phyloP scores from a whole-genome alignment of 35 echinoderm and acorn worm species.

The Lytechinus pictus region DNA sequence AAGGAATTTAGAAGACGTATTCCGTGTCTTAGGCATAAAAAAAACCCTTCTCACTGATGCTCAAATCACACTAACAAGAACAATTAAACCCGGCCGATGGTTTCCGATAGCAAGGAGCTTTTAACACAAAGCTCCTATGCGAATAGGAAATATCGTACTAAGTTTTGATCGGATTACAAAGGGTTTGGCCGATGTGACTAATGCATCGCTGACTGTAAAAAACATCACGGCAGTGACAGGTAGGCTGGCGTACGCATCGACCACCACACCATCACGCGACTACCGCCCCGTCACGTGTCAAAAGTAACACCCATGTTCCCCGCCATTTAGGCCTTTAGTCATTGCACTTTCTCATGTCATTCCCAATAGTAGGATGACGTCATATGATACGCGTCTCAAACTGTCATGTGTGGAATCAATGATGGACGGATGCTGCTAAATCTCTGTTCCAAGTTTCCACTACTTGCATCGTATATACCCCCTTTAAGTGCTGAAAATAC shows the following conservation, averaged over 20 bases:
- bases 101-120: too few relatives aligned
- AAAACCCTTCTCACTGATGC: too few relatives aligned
- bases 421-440: not conserved
- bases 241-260: not conserved
- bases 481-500: too few relatives aligned
- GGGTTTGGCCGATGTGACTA: too few relatives aligned
- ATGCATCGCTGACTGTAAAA: not conserved
- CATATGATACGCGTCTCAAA: not conserved
- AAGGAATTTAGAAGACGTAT: too few relatives aligned
- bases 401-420: not conserved
- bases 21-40: too few relatives aligned
- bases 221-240: not conserved
- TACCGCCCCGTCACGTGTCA: not conserved
- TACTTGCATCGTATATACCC: too few relatives aligned
- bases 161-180: too few relatives aligned
- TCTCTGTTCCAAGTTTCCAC: not conserved
- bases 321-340: not conserved
- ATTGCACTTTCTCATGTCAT: not conserved
- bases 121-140: too few relatives aligned
- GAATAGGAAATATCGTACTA: too few relatives aligned
- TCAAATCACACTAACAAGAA: too few relatives aligned
- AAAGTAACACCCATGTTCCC: not conserved
- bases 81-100: too few relatives aligned
- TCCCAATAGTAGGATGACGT: not conserved
- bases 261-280: not conserved